A percentile compares a stretch with the other conserved stretches of the same genome.
Conservation (phyloP, 1,140 invertebrate species). For the Araneus ventricosus region DNA sequence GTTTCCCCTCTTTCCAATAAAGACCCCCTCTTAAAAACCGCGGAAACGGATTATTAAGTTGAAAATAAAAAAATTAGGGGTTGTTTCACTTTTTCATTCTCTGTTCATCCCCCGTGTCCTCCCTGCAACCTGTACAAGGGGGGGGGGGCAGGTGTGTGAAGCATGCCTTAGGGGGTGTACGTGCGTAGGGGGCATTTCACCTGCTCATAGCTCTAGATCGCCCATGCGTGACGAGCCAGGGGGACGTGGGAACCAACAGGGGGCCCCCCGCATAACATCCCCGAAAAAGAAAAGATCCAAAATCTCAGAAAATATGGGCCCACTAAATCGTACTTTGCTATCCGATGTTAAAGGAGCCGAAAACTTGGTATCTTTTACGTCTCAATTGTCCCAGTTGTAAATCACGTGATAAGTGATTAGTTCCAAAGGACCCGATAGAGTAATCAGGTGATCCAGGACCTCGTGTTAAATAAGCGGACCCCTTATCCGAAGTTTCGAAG, state of each 20-base stretch:
- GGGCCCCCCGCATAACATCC: not conserved
- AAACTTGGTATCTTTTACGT: not conserved
- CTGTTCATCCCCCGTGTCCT: not conserved
- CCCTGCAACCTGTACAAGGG: not conserved
- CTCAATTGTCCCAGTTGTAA: conserved; percentile 60
- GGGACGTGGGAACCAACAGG: conserved; percentile 51
- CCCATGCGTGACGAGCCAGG: conserved; percentile 22
- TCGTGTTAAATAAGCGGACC: not conserved
- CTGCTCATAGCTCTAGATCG: conserved; percentile 56
- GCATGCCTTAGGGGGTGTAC: conserved; percentile 52
- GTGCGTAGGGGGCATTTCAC: conserved; percentile 50
- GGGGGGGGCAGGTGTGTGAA: conserved; percentile 39
- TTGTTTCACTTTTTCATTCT: not conserved
- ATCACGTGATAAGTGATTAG: conserved; percentile 66
- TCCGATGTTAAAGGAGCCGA: conserved; percentile 17
- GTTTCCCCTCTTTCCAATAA: no score
- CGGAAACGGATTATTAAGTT: conserved; percentile 30
- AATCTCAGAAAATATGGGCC: conserved; percentile 53
- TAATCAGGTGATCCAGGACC: not conserved
- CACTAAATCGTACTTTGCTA: conserved; percentile 54
- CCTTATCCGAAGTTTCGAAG: no score
- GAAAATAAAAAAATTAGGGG: not conserved
- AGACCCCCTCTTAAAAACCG: no score
- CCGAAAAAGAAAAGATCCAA: not conserved
- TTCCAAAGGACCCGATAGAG: not conserved